Evolutionary conservation across 1,140 invertebrate genomes (phyloP), one percentile per base, ranked within the genome.

Genomic region (Macrobrachium rosenbergii): DNA sequence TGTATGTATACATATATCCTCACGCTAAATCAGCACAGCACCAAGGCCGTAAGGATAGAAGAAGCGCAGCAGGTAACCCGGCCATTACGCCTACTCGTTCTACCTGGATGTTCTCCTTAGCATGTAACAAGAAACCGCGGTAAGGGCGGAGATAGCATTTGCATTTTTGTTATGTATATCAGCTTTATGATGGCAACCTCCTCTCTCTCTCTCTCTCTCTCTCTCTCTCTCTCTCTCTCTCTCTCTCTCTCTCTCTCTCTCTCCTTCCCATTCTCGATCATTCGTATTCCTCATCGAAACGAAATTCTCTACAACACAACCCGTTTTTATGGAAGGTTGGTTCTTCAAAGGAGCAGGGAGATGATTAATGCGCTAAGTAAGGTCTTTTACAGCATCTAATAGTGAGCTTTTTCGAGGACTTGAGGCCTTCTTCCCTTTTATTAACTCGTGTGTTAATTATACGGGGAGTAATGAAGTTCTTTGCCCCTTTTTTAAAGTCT

Each of bases 151-250:
- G 28, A 37, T 37, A 37, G 28, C 12, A 52, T 52, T 52, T 23
- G n/a, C 72, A 75, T 37, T 19, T 21, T 19, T 75, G 17, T 75
- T 75, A 37, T 75, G 64, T 75, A 37, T 75, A 43, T 43, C n/a
- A 67, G n/a, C 23, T 21, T 67, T 21, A 67, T 67, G 23, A n/a
- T 21, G 64, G 64, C 23, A 28, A 67, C 8, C n/a, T 17, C 16
- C 16, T 17, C 72, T 10, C 72, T 75, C 72, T 37, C 72, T 37
- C 72, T 37, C 72, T 37, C 72, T 37, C 72, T 37, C 72, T 75
- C 72, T 75, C 72, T 75, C 72, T 75, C 72, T 75, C 72, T 75
- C 72, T 75, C 72, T 75, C 72, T 75, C 72, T 75, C 72, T 75
- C 72, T 75, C 72, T 75, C 72, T 75, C 72, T 75, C 72, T 75